phyloP scores from a whole-genome alignment of 2,113 vertebrate species.

The Ellobius talpinus region DNA sequence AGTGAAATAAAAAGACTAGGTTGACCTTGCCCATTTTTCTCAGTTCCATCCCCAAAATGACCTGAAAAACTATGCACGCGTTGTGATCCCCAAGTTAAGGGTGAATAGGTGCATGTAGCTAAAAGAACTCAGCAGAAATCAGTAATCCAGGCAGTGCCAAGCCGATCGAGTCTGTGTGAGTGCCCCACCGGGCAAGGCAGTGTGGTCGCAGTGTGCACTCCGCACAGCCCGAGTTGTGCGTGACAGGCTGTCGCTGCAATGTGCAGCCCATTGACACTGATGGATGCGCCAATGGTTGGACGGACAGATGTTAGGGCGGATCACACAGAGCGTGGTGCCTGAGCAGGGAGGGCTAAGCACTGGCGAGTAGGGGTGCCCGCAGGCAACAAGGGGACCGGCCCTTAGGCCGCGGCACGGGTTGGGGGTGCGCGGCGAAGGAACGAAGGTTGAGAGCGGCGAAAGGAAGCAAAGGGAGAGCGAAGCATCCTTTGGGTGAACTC shows the following conservation, averaged over 20 bases:
- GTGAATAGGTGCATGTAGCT: background rate
- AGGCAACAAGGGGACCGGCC: background rate
- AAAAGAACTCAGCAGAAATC: background rate
- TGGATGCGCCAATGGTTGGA: constrained; percentile 97
- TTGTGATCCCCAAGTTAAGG: constrained; percentile 15
- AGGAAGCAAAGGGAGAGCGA: constrained; percentile 1
- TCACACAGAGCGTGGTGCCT: constrained; percentile 90
- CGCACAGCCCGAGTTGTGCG: constrained; percentile 81
- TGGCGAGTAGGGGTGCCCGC: background rate
- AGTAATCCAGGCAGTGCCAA: constrained; percentile 46
- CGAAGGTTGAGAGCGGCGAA: background rate
- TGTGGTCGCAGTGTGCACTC: constrained; percentile 62
- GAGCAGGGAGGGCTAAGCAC: constrained; percentile 82
- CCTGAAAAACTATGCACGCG: constrained; percentile 23
- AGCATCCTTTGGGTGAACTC: constrained; percentile 60
- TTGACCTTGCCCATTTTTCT: background rate
- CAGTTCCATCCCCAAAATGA: background rate
- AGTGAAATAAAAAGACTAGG: background rate
- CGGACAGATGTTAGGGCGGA: constrained; percentile 99
- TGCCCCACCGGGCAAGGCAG: background rate
- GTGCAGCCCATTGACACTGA: constrained; percentile 93
- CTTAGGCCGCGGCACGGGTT: background rate
- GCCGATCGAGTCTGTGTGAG: background rate
- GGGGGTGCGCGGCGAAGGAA: background rate
- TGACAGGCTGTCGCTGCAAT: constrained; percentile 87